Evolutionary conservation across 1,140 invertebrate species (phyloP).

Genomic region (Zaprionus taronus): DNA sequence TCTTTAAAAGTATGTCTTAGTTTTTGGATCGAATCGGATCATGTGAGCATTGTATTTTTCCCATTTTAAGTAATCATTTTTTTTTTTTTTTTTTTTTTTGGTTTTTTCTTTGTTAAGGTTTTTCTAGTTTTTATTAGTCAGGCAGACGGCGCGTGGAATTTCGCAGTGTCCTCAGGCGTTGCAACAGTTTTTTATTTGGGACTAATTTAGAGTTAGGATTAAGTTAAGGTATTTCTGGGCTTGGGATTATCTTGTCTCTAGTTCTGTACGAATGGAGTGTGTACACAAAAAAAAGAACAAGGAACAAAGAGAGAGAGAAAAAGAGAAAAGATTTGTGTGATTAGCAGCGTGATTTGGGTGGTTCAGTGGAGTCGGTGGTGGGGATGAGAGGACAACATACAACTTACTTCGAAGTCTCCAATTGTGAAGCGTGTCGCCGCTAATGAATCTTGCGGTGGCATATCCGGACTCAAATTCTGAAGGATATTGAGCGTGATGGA

Average conservation of each 20-base stretch:
- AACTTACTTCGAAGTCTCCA: slow-evolving; percentile 87
- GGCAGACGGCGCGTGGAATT: slow-evolving; percentile 43
- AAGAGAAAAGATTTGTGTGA: slow-evolving; percentile 59
- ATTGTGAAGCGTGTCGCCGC: slow-evolving; percentile 87
- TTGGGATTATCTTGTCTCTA: slow-evolving; percentile 45
- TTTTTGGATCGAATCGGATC: slow-evolving; percentile 31
- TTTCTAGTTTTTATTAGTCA: slow-evolving; percentile 23
- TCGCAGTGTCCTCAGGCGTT: slow-evolving; percentile 44
- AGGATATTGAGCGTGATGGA: slow-evolving; percentile 62
- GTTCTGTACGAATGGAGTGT: slow-evolving; percentile 62
- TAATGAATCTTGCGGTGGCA: slow-evolving; percentile 86
- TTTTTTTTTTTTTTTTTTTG: slow-evolving; percentile 5
- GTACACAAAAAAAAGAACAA: slow-evolving; percentile 24
- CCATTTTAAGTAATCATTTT: background rate
- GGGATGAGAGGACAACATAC: slow-evolving; percentile 43
- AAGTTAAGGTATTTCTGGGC: slow-evolving; percentile 23
- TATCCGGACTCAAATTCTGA: slow-evolving; percentile 87
- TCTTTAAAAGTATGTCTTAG: slow-evolving; percentile 28
- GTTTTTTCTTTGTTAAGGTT: background rate
- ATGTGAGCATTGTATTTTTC: slow-evolving; percentile 19
- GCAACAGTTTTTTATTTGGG: slow-evolving; percentile 20
- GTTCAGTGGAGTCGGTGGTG: slow-evolving; percentile 6
- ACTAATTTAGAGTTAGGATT: slow-evolving; percentile 32
- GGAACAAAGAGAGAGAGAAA: slow-evolving; percentile 36
- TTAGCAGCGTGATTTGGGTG: slow-evolving; percentile 51